Base-by-base conservation (phyloP, 2,797 vertebrate species). In the Astyanax mexicanus region DNA sequence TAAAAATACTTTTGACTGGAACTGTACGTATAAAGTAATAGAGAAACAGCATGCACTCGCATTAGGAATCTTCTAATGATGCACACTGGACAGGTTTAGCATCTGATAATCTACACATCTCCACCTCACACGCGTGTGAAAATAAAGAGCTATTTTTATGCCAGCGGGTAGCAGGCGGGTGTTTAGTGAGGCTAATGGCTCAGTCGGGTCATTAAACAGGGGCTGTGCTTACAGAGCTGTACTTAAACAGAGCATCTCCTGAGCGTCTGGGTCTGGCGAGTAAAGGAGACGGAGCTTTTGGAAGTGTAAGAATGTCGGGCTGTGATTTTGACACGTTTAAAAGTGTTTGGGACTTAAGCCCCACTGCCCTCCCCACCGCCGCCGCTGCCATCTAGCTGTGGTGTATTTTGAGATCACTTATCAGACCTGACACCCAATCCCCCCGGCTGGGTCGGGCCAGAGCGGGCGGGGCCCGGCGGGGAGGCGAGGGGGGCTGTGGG, bases 361-460 rank as follows among this genome's bases (percentile, higher is more conserved):
- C 25, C 68, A 47, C 73, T 77, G 69, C 70, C 47, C 52, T 13
- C 49, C 52, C 9, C 68, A 12, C 23, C 10, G 42, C 38, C 67
- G 55, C 32, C 64, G 23, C 37, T 40, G 45, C n/a, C 44, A 67
- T 72, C 84, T 74, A 78, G 69, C 69, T 78, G 68, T 40, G 69
- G 81, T 81, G 85, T 86, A 86, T 89, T 90, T 88, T 74, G 84
- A 87, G 88, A 86, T 72, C 74, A 75, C 80, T 80, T 66, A 70
- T 78, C 81, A 69, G 23, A 80, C 75, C 79, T 86, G 87, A 87
- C 86, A 86, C 85, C 81, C 68, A 79, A 85, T 84, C 79, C 75
- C 75, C 72, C 69, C 75, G 45, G 17, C 35, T 44, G 35, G 44
- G 27, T 6, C 25, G n/a, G 68, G 49, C 42, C 51, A 29, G 68